Conservation (phyloP, 2,888 invertebrate genomes). For the Tupiocoris notatus region DNA sequence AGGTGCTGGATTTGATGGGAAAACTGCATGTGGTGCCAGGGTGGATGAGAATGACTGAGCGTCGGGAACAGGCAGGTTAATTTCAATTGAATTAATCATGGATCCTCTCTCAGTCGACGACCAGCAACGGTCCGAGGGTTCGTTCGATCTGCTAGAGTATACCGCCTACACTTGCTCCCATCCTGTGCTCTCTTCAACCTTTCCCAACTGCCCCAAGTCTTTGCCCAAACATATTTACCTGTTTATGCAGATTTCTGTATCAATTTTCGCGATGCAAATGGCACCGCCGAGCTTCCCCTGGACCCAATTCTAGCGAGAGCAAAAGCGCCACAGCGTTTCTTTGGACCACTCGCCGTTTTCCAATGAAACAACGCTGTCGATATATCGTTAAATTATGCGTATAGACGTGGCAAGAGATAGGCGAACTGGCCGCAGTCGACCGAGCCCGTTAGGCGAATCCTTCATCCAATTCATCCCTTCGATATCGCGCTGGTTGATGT, state of each 20-base stretch:
- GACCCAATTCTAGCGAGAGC: too few relatives aligned
- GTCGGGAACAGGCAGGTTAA: slow-evolving; percentile 27
- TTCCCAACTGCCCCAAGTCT: not conserved
- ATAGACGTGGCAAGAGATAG: not conserved
- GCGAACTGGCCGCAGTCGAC: not conserved
- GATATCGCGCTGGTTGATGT: not conserved
- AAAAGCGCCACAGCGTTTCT: not conserved
- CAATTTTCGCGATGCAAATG: slow-evolving; percentile 39
- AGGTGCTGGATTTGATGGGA: not conserved
- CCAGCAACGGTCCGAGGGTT: not conserved
- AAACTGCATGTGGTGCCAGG: not conserved
- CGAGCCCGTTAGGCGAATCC: not conserved
- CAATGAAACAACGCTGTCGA: not conserved
- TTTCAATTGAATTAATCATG: slow-evolving; percentile 42
- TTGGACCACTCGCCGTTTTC: not conserved
- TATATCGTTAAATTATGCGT: slow-evolving; percentile 1
- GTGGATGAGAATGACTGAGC: slow-evolving; percentile 14
- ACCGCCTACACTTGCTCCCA: not conserved
- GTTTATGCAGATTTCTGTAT: slow-evolving; percentile 41
- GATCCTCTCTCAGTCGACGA: not conserved
- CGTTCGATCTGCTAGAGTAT: not conserved
- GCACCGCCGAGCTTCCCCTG: not conserved
- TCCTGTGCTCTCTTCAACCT: slow-evolving; percentile 4
- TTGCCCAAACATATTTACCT: slow-evolving; percentile 40
- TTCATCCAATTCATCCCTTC: not conserved